Conservation (phyloP, 2,797 vertebrate genomes). For the Neopelma chrysocephalum region DNA sequence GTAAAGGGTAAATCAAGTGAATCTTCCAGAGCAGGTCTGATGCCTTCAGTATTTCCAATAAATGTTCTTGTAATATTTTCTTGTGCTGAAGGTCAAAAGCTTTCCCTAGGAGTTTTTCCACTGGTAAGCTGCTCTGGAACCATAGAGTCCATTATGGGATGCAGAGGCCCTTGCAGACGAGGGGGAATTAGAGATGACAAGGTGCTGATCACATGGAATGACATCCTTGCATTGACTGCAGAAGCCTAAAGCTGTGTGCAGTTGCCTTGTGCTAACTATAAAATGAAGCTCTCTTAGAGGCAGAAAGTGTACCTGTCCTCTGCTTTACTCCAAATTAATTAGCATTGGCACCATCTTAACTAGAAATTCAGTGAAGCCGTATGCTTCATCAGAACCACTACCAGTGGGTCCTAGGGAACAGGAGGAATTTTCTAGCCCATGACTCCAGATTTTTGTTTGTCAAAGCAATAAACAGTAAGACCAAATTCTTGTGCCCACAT, state of each 20-base stretch:
- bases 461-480: neutral
- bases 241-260: neutral
- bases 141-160: neutral
- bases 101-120: neutral
- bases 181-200: neutral
- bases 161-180: neutral
- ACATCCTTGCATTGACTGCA: neutral
- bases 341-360: neutral
- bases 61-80: rapidly evolving
- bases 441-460: neutral
- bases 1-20: neutral
- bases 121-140: neutral
- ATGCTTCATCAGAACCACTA: neutral
- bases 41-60: neutral
- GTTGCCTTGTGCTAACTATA: neutral
- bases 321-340: neutral
- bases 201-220: neutral
- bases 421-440: neutral
- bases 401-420: neutral
- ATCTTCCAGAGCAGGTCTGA: neutral
- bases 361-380: neutral
- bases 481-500: neutral
- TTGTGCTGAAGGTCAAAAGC: neutral
- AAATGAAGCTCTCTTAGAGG: neutral
- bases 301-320: neutral